phyloP scores from a whole-genome alignment of 2,113 vertebrate species.

The Cyanoderma ruficeps region DNA sequence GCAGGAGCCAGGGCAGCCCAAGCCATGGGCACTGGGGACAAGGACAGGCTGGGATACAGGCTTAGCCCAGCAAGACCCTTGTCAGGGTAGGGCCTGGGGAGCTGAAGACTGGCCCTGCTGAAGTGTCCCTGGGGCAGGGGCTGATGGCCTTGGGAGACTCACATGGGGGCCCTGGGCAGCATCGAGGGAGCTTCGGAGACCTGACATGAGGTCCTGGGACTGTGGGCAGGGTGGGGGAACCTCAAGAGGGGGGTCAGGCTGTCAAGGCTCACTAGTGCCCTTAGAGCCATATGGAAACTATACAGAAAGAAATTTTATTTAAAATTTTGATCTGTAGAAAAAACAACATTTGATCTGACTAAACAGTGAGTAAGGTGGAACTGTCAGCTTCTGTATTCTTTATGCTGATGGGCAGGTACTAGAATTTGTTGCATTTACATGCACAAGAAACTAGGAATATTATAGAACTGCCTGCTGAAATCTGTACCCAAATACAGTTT shows the following conservation, averaged over 20 bases:
- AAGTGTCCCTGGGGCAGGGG: neutral
- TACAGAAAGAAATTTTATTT: neutral
- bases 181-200: accelerated
- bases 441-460: neutral
- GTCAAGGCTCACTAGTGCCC: neutral
- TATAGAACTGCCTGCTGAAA: neutral
- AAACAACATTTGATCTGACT: neutral
- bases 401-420: neutral
- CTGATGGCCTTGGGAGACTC: neutral
- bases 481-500: neutral
- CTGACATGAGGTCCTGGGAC: neutral
- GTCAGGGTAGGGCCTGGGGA: neutral
- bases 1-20: neutral
- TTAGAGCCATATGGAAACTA: neutral
- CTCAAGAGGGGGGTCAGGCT: accelerated
- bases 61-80: accelerated
- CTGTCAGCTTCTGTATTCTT: neutral
- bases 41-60: neutral
- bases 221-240: neutral
- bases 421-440: neutral
- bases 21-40: accelerated
- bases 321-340: neutral
- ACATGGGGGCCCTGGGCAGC: neutral
- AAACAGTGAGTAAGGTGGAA: neutral
- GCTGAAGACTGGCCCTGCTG: accelerated